Base-by-base conservation (phyloP, 2,797 vertebrate genomes). In the Heteromormyrus szaboi region DNA sequence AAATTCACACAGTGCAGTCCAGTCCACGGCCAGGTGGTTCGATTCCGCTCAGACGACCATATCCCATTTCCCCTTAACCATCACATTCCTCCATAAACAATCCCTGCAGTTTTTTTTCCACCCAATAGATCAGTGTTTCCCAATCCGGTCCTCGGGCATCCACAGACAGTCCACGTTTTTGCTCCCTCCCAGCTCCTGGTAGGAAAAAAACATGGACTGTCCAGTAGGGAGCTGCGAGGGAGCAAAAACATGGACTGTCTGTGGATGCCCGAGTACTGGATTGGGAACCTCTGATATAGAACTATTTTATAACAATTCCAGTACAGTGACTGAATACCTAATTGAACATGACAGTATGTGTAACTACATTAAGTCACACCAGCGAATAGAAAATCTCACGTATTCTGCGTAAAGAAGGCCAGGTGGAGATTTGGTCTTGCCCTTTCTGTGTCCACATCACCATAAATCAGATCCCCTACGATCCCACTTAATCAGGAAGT, bases 21-120 rank as follows among this genome's bases (percentile, higher is more conserved):
- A 41, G 37, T 46, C 19, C 76, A 1, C 2, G 37, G 37, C 17
- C 76, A 81, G 41, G 17, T n/a, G 37, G 33, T 29, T 19, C 1
- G 8, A 53, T 50, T 22, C n/a, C 25, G 50, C 68, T 33, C 84
- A 48, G 51, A 46, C 29, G 17, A 12, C 25, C 22, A 25, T 33
- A 44, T 53, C 14, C 65, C 12, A 17, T n/a, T 51, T 53, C 54
- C 81, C 89, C 89, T 76, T 86, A 72, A 88, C 90, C 92, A 86
- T 92, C 89, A 89, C 86, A 91, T 56, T 86, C 25, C 54, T 50
- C 59, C 87, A 89, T 89, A 87, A 88, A 88, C 87, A 90, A 56
- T 51, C 11, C 68, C 14, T 17, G 12, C 68, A 37, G 7, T 81
- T 11, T 19, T 46, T 79, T 12, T 53, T 79, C 8, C 41, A 81